Percentiles rank a stretch among this genome's conserved stretches.
Conservation (phyloP, 2,113 vertebrate genomes). For the Boulengeromyrus knoepffleri region DNA sequence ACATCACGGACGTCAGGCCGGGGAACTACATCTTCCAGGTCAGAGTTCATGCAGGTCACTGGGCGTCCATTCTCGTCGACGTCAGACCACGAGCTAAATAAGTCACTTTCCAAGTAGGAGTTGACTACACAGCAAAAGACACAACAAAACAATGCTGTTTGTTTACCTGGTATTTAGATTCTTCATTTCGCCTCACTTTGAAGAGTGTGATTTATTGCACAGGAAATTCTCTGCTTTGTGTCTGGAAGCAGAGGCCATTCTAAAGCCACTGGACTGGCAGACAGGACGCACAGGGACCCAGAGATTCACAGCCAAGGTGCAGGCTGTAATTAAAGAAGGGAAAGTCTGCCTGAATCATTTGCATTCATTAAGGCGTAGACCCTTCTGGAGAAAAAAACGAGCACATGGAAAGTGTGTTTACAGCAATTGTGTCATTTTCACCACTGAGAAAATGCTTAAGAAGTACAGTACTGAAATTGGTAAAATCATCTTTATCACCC, state of each 20-base stretch:
- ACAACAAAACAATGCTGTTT: neutral
- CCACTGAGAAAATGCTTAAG: slow-evolving; percentile 31
- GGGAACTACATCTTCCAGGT: slow-evolving; percentile 97
- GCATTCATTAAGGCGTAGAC: slow-evolving; percentile 41
- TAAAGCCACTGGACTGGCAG: slow-evolving; percentile 18
- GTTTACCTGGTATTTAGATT: neutral
- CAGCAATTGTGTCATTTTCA: slow-evolving; percentile 40
- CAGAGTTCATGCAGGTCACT: slow-evolving; percentile 13
- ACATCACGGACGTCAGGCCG: slow-evolving; percentile 81
- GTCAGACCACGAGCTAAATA: neutral
- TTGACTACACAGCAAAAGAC: neutral
- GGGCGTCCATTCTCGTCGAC: neutral
- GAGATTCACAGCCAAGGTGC: slow-evolving; percentile 47
- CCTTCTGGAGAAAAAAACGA: slow-evolving; percentile 44
- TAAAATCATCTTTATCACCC: neutral
- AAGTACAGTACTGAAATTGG: neutral
- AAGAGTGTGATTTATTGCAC: neutral
- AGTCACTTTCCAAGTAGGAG: neutral
- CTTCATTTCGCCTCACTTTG: neutral
- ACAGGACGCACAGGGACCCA: neutral
- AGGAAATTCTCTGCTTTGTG: neutral
- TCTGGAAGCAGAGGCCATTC: slow-evolving; percentile 33
- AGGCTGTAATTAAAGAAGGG: slow-evolving; percentile 49
- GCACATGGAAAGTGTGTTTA: slow-evolving; percentile 50
- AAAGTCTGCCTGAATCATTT: slow-evolving; percentile 27